phyloP scores from a whole-genome alignment of 2,888 invertebrate species.

The Andricus curvator region DNA sequence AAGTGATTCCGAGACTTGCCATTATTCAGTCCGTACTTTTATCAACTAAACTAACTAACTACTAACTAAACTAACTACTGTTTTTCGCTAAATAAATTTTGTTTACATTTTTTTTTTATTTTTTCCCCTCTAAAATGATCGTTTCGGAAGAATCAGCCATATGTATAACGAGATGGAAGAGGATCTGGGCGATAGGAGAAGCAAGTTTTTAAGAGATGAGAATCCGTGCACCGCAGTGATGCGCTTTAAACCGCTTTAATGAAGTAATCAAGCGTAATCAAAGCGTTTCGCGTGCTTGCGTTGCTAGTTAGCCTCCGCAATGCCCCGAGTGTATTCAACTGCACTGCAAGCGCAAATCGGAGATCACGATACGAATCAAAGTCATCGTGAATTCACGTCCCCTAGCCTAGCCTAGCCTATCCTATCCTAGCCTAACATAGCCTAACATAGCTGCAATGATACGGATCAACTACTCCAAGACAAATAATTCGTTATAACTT shows the following conservation, averaged over 20 bases:
- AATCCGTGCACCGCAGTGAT: slow-evolving; percentile 32
- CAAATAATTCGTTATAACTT: slow-evolving; percentile 14
- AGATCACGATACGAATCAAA: slow-evolving; percentile 36
- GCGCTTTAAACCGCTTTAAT: slow-evolving; percentile 40
- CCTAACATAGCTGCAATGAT: background rate
- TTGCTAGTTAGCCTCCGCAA: slow-evolving; percentile 34
- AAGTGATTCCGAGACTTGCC: no score
- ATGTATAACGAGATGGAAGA: slow-evolving; percentile 7
- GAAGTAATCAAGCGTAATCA: slow-evolving; percentile 41
- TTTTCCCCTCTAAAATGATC: background rate
- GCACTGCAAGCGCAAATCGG: slow-evolving; percentile 25
- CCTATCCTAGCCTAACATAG: no score
- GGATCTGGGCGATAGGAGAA: background rate
- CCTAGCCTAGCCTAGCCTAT: background rate
- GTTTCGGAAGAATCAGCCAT: background rate
- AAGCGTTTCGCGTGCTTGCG: slow-evolving; percentile 39
- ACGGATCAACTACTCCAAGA: background rate
- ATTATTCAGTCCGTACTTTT: no score
- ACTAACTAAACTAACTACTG: no score
- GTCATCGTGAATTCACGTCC: slow-evolving; percentile 26
- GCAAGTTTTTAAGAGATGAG: slow-evolving; percentile 20
- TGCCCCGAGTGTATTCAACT: slow-evolving; percentile 39
- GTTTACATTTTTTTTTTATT: background rate
- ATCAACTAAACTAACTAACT: no score
- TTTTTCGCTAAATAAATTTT: no score